Base-by-base conservation (phyloP, 2,888 invertebrate genomes). In the Eristalinus aeneus region DNA sequence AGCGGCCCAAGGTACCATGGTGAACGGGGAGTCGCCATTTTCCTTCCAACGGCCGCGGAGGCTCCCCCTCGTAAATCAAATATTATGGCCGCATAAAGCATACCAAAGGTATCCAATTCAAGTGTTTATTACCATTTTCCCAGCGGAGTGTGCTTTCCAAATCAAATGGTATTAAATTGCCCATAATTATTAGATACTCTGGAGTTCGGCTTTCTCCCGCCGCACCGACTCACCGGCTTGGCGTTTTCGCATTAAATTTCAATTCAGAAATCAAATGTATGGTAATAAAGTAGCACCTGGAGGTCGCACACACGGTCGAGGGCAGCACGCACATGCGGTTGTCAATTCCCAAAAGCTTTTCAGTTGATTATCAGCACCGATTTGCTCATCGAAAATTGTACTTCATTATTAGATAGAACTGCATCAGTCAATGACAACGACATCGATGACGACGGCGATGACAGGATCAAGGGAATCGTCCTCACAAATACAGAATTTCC, bases 351-450 rank as follows among this genome's bases (percentile, higher is more conserved):
- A 76, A 85, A 76, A 80, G 80, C 80, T 76, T 76, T 85, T 79
- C 84, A 80, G 80, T 85, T 85, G 79, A 80, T 76, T 80, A 64
- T 54, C 78, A 80, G 71, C 80, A 67, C 79, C 75, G 79, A 63
- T 34, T 23, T 36, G 11, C 58, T 80, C 75, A 63, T 75, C 34
- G 65, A 54, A 78, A 79, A 74, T 71, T 74, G 69, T 69, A 39
- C 8, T 58, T 63, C 64, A 56, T 69, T 83, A 36, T 74, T 39
- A 67, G 56, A 74, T 23, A 31, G 56, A 23, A 56, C 23, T 11
- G 12, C 56, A 12, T 11, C 23, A 27, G 56, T 56, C n/a, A 56
- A 27, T n/a, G 74, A 20, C 27, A 20, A 54, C 61, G 4, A 11
- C 39, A 22, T 5, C 11, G 56, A 56, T 11, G 56, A 56, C 23